These are phyloP conservation scores for Pollenia griseotomentosa DNA, from an alignment of 2,888 invertebrate genomes.

Conservation along the genomic window DNA sequence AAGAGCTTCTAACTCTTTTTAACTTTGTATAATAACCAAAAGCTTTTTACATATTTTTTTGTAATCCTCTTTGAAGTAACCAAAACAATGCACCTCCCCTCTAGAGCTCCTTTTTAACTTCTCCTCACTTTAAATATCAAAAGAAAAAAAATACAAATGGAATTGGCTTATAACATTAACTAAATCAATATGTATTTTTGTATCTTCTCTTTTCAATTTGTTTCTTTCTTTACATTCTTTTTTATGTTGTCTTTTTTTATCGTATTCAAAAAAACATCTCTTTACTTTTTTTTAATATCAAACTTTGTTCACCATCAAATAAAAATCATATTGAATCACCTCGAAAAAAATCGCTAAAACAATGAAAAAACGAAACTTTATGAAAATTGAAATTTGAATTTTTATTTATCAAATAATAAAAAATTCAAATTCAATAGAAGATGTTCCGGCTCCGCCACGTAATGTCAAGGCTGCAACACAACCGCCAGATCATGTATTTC, in stretches of 20 bases:
- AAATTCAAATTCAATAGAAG: slow-evolving; percentile 83
- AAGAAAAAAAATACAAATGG: slow-evolving; percentile 39
- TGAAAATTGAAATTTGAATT: slow-evolving; percentile 79
- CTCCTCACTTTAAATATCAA: slow-evolving; percentile 21
- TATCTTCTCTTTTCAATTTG: slow-evolving; percentile 69
- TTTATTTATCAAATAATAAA: slow-evolving; percentile 75
- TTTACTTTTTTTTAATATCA: slow-evolving; percentile 56
- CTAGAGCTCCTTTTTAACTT: slow-evolving; percentile 59
- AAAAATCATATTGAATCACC: slow-evolving; percentile 67
- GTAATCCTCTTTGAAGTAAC: not conserved
- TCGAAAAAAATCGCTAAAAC: slow-evolving; percentile 75
- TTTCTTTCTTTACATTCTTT: slow-evolving; percentile 66
- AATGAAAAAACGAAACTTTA: slow-evolving; percentile 75
- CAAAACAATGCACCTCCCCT: slow-evolving; percentile 33
- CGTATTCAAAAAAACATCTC: slow-evolving; percentile 54
- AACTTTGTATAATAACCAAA: not conserved
- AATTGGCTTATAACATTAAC: slow-evolving; percentile 68
- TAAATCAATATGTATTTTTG: slow-evolving; percentile 66
- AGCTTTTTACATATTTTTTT: slow-evolving; percentile 16
- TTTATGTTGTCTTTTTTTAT: slow-evolving; percentile 53
- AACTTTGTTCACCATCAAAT: slow-evolving; percentile 65
- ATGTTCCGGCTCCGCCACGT: slow-evolving; percentile 84
- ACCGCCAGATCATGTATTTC: slow-evolving; percentile 88
- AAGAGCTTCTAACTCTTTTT: slow-evolving; percentile 5
- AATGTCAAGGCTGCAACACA: slow-evolving; percentile 86